A percentile compares a stretch with the other conserved stretches of the same genome.
Evolutionary conservation across 2,113 vertebrate species (phyloP).

Genomic region (Gambusia holbrooki): DNA sequence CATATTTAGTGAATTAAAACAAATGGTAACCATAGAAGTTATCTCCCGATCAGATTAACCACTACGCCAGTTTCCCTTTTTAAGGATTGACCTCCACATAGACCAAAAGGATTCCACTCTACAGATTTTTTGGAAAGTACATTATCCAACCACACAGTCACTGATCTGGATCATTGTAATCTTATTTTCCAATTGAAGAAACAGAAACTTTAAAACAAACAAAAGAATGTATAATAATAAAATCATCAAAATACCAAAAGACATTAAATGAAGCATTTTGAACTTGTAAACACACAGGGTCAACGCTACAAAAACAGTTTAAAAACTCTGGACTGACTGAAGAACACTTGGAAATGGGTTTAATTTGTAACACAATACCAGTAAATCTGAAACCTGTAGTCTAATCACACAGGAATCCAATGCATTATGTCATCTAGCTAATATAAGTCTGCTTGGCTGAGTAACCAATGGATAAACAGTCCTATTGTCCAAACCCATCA

Average conservation of each 20-base stretch:
- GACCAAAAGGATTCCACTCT: not conserved
- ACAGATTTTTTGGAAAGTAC: not conserved
- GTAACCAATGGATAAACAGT: conserved; percentile 34
- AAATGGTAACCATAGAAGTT: not conserved
- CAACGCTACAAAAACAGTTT: conserved; percentile 24
- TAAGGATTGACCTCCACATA: not conserved
- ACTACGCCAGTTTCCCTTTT: not conserved
- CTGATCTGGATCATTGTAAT: conserved; percentile 3
- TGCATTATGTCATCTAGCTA: conserved; percentile 44
- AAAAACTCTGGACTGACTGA: conserved; percentile 25
- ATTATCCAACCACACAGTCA: not conserved
- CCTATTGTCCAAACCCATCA: conserved; percentile 35
- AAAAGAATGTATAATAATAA: too few relatives aligned
- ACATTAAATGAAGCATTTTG: conserved; percentile 2
- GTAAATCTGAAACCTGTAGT: conserved; percentile 29
- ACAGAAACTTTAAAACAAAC: not conserved
- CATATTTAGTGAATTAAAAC: not conserved
- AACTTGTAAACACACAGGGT: conserved; percentile 32
- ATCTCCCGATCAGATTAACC: not conserved
- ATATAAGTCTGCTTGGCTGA: conserved; percentile 31
- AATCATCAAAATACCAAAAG: conserved; percentile 21
- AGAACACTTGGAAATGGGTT: conserved; percentile 24
- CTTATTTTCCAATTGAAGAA: conserved; percentile 5
- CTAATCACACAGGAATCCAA: conserved; percentile 18
- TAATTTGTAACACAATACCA: conserved; percentile 31